Conservation (phyloP, 37 sponge, comb jelly and placozoan species). For the Eunapius fragilis region DNA sequence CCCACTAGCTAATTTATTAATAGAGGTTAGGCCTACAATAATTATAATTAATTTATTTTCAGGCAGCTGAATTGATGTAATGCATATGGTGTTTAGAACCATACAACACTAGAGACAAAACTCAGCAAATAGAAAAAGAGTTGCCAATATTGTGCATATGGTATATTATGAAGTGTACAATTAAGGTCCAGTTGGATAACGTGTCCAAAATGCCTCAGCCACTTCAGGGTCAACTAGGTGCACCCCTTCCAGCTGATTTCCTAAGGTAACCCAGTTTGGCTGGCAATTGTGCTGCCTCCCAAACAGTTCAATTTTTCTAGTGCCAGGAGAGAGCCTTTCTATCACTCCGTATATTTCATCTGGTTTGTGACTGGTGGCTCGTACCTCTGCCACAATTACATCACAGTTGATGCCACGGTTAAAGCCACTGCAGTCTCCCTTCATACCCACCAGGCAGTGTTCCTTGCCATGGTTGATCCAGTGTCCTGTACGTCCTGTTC, state of each 20-base stretch:
- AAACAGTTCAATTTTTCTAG: slow-evolving; percentile 91
- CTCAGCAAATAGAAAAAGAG: background rate
- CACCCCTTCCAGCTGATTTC: slow-evolving; percentile 93
- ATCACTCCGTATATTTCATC: slow-evolving; percentile 97
- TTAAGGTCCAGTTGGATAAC: slow-evolving; percentile 67
- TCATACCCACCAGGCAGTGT: slow-evolving; percentile 95
- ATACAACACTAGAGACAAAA: background rate
- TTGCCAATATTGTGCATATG: too few relatives aligned
- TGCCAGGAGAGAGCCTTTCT: slow-evolving; percentile 90
- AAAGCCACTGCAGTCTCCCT: slow-evolving; percentile 72
- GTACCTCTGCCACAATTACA: slow-evolving; percentile 92
- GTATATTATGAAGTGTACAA: too few relatives aligned
- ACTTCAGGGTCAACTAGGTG: slow-evolving; percentile 63
- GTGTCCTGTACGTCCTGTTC: slow-evolving; percentile 97
- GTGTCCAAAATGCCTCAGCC: slow-evolving; percentile 40
- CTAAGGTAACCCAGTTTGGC: slow-evolving; percentile 96
- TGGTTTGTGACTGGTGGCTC: slow-evolving; percentile 94
- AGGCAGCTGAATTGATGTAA: too few relatives aligned
- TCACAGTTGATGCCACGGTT: slow-evolving; percentile 92
- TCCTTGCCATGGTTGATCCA: slow-evolving; percentile 99
- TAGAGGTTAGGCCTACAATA: too few relatives aligned
- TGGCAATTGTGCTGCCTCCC: slow-evolving; percentile 94
- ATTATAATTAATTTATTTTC: too few relatives aligned
- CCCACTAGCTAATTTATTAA: too few relatives aligned
- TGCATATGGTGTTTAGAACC: too few relatives aligned